Conservation (phyloP, 2,113 vertebrate genomes). For the Zapornia atra region DNA sequence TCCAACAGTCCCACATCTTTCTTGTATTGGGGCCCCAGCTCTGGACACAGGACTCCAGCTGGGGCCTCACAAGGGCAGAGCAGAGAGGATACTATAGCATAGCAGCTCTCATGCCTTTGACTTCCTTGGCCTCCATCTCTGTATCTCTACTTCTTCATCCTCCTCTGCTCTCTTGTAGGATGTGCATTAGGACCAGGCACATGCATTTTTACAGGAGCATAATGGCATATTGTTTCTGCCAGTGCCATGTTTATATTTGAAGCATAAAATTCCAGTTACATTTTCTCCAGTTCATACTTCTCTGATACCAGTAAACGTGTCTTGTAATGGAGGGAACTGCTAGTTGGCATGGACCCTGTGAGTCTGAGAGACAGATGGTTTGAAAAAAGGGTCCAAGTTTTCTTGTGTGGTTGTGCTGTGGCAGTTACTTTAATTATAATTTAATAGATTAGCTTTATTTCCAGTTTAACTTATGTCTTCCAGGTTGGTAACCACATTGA, state of each 20-base stretch:
- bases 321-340: not conserved
- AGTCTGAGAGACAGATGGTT: not conserved
- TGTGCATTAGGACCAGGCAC: not conserved
- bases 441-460: not conserved
- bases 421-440: not conserved
- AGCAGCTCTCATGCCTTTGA: not conserved
- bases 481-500: slow-evolving; percentile 99
- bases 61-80: no score
- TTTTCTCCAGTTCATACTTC: not conserved
- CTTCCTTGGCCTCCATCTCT: not conserved
- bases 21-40: no score
- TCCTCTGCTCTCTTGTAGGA: not conserved
- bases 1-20: no score
- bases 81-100: not conserved
- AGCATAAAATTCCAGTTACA: not conserved
- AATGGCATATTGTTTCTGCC: not conserved
- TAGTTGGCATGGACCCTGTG: not conserved
- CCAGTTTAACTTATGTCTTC: not conserved
- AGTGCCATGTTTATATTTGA: not conserved
- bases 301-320: not conserved
- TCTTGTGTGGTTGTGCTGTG: not conserved
- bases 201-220: not conserved
- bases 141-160: not conserved
- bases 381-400: not conserved
- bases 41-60: no score